A percentile compares a stretch with the other conserved stretches of the same genome.
Conservation (phyloP, 2,113 vertebrate species). For the Erythrocercus mccallii region DNA sequence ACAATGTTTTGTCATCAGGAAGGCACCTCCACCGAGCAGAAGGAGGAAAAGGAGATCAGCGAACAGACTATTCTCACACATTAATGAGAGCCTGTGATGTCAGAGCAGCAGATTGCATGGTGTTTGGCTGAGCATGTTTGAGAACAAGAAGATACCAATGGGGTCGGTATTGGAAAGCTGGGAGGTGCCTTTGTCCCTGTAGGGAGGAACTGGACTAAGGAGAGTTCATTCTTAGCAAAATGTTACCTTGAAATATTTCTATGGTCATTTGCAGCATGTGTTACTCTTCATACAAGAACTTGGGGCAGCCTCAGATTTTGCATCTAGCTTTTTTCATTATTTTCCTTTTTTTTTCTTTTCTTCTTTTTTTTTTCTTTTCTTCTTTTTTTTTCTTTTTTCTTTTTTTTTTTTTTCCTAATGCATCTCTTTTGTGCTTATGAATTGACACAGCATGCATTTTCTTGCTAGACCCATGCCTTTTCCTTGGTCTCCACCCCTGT, state of each 20-base stretch:
- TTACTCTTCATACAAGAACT: neutral
- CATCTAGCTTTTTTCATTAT: neutral
- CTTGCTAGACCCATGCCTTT: conserved; percentile 50
- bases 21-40: neutral
- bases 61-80: neutral
- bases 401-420: neutral
- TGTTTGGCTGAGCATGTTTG: neutral
- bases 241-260: neutral
- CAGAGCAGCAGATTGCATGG: neutral
- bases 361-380: fast-evolving
- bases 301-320: neutral
- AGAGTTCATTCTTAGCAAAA: neutral
- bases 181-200: neutral
- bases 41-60: neutral
- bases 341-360: fast-evolving
- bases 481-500: conserved; percentile 70
- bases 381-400: fast-evolving
- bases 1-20: neutral
- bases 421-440: conserved; percentile 39
- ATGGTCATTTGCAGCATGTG: neutral
- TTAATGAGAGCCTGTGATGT: neutral
- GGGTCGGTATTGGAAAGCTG: neutral
- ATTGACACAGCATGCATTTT: conserved; percentile 63
- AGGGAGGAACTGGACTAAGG: neutral
- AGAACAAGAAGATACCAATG: neutral